Conservation (phyloP, 2,888 invertebrate species). For the Tolmerus cingulatus region DNA sequence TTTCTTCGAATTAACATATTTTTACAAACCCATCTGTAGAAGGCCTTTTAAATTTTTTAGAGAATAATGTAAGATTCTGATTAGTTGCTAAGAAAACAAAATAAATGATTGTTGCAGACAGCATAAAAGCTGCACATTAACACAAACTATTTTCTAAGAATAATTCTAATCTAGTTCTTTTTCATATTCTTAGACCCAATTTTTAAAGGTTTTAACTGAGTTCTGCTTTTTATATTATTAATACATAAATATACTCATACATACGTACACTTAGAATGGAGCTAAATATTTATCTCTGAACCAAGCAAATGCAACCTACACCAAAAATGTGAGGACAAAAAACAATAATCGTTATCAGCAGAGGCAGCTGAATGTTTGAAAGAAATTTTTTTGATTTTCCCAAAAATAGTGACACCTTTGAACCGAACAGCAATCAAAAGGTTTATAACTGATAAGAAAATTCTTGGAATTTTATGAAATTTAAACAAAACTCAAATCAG, state of each 20-base stretch:
- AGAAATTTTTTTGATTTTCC: background rate
- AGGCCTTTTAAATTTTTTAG: background rate
- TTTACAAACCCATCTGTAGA: background rate
- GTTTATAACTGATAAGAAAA: background rate
- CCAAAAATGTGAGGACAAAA: background rate
- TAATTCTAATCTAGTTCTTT: too few relatives aligned
- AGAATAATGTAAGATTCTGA: background rate
- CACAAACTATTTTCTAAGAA: too few relatives aligned
- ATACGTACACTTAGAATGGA: too few relatives aligned
- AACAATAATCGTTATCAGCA: background rate
- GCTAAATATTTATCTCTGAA: background rate
- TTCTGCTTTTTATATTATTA: too few relatives aligned
- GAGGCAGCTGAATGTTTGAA: background rate
- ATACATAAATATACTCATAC: too few relatives aligned
- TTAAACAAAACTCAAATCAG: background rate
- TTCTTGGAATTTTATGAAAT: background rate
- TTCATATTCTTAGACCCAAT: too few relatives aligned
- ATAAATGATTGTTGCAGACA: too few relatives aligned
- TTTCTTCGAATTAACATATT: background rate
- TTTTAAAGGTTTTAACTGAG: too few relatives aligned
- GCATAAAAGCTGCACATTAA: too few relatives aligned
- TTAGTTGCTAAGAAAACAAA: too few relatives aligned
- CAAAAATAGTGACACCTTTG: background rate
- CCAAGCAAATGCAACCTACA: background rate
- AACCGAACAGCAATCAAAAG: background rate